A percentile compares a stretch with the other conserved stretches of the same genome.
Evolutionary conservation across 1,140 invertebrate genomes (phyloP).

Genomic region (Euwallacea fornicatus): DNA sequence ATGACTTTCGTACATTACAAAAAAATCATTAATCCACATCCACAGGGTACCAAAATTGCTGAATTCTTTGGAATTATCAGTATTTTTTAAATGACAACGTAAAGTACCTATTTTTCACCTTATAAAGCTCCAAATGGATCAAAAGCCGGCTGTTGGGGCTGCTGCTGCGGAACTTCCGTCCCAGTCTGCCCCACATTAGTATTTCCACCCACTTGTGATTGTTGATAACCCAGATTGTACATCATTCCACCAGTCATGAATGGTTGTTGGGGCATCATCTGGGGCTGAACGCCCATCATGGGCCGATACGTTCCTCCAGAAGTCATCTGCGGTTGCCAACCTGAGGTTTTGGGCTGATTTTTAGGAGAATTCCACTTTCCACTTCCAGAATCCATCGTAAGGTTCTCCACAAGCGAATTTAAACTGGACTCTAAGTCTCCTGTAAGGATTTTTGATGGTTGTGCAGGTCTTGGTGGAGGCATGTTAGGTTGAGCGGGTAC

Average conservation of each 20-base stretch:
- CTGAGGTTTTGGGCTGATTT: slow-evolving; percentile 72
- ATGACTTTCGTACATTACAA: no score
- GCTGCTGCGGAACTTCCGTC: slow-evolving; percentile 29
- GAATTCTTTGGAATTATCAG: background rate
- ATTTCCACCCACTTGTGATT: slow-evolving; percentile 43
- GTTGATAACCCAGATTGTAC: slow-evolving; percentile 33
- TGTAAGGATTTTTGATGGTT: slow-evolving; percentile 74
- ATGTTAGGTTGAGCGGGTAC: slow-evolving; percentile 57
- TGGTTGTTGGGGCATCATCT: slow-evolving; percentile 54
- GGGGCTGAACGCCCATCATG: slow-evolving; percentile 61
- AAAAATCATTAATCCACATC: no score
- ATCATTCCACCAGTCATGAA: slow-evolving; percentile 38
- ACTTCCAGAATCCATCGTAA: slow-evolving; percentile 82
- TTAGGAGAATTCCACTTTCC: slow-evolving; percentile 84
- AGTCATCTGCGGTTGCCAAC: slow-evolving; percentile 79
- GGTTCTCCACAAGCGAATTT: slow-evolving; percentile 86
- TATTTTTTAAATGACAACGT: no score
- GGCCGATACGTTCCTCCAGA: slow-evolving; percentile 79
- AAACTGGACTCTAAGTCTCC: slow-evolving; percentile 91
- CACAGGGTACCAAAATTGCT: no score
- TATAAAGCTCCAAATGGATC: slow-evolving; percentile 54
- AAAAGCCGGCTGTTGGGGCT: slow-evolving; percentile 48
- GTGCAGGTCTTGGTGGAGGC: slow-evolving; percentile 53
- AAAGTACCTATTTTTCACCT: slow-evolving; percentile 8
- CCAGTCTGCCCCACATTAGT: slow-evolving; percentile 39